Evolutionary conservation across 1,140 invertebrate species (phyloP).

Genomic region (Chrysopa pallens): DNA sequence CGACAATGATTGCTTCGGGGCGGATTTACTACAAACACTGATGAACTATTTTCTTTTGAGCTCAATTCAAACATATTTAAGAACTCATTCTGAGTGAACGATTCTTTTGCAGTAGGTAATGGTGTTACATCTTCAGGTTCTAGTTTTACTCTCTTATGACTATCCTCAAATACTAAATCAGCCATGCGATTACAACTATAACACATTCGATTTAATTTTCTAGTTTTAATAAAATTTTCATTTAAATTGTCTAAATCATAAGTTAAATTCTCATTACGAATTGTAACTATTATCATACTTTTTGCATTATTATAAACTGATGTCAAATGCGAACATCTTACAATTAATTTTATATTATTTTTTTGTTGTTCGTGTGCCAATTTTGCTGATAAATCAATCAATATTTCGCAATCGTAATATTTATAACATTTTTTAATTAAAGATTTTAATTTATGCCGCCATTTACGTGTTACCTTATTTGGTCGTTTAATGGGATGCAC

Average conservation of each 20-base stretch:
- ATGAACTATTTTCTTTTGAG: neutral
- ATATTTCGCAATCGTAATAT: neutral
- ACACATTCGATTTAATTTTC: too few species aligned
- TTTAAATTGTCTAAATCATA: neutral
- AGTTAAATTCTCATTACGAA: neutral
- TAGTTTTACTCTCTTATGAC: too few species aligned
- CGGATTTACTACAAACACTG: neutral
- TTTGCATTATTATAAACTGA: neutral
- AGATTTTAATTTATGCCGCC: neutral
- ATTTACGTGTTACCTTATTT: neutral
- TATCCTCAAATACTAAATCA: too few species aligned
- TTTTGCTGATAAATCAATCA: neutral
- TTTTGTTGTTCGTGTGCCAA: neutral
- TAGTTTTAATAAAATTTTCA: too few species aligned
- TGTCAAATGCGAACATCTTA: too few species aligned
- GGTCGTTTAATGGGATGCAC: neutral
- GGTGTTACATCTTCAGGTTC: too few species aligned
- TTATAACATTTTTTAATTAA: neutral
- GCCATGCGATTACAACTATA: too few species aligned
- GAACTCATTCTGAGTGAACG: constrained; percentile 7
- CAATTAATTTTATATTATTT: neutral
- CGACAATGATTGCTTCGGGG: neutral
- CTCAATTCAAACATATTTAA: constrained; percentile 5
- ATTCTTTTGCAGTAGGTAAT: neutral
- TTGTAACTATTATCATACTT: neutral